These are phyloP conservation scores for Scaeva pyrastri DNA, from an alignment of 2,888 invertebrate genomes.

Conservation along the genomic window DNA sequence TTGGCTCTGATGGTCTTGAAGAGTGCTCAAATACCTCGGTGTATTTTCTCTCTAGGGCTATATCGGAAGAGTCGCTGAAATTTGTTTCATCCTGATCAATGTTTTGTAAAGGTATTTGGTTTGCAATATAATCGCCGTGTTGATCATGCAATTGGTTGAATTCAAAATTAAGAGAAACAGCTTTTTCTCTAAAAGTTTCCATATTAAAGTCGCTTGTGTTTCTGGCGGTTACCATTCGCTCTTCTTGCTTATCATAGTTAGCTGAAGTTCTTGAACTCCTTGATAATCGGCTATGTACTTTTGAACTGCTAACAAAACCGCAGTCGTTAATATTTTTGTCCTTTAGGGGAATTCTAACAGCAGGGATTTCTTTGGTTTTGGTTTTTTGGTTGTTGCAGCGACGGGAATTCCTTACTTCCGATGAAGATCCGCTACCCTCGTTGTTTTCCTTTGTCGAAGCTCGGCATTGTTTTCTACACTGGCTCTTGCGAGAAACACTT, in stretches of 20 bases:
- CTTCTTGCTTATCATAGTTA: constrained; percentile 12
- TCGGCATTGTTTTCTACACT: constrained; percentile 1
- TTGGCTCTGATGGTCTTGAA: not conserved
- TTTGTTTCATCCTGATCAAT: constrained; percentile 34
- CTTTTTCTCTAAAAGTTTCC: constrained; percentile 80
- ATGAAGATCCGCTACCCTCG: not conserved
- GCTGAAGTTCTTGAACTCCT: constrained; percentile 29
- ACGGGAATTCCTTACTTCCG: not conserved
- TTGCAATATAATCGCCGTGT: constrained; percentile 78
- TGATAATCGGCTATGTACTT: not conserved
- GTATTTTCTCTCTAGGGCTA: constrained; percentile 77
- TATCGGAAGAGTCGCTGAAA: constrained; percentile 76
- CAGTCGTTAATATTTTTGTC: constrained; percentile 33
- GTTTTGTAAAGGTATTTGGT: constrained; percentile 48
- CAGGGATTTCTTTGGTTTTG: constrained; percentile 4
- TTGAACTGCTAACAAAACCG: no score
- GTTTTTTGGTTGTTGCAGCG: not conserved
- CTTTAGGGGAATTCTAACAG: constrained; percentile 23
- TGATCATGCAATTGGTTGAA: constrained; percentile 81
- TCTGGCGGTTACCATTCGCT: constrained; percentile 21
- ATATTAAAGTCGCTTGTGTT: constrained; percentile 71
- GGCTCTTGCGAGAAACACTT: not conserved
- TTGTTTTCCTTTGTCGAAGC: not conserved
- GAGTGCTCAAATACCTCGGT: constrained; percentile 76
- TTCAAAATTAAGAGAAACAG: constrained; percentile 80